phyloP scores from a whole-genome alignment of 1,140 invertebrate genomes.

The Meloidogyne floridensis region DNA sequence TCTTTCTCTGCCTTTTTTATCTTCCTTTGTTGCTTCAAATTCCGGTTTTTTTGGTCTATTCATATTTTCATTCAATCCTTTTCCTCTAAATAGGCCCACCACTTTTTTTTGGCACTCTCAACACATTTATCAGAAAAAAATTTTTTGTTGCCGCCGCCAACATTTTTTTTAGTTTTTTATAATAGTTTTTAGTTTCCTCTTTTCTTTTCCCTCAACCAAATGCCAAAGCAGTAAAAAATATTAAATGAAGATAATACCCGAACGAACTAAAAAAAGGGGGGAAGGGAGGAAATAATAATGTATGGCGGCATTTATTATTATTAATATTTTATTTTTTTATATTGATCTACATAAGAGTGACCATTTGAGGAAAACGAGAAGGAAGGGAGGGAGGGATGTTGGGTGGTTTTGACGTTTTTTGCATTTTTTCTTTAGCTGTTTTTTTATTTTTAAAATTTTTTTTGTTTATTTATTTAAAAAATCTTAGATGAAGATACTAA shows the following conservation, averaged over 20 bases:
- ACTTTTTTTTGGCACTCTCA: conserved; percentile 3
- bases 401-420: no score
- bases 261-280: not conserved
- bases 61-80: not conserved
- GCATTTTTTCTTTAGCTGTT: no score
- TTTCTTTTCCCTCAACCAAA: not conserved
- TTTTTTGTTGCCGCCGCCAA: not conserved
- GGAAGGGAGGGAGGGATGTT: no score
- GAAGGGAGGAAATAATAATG: no score
- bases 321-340: not conserved
- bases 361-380: no score
- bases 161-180: not conserved
- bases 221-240: not conserved
- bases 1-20: not conserved
- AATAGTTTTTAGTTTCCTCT: not conserved
- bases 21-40: conserved; percentile 6
- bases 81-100: not conserved
- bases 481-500: no score
- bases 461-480: no score
- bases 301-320: conserved; percentile 2
- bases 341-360: no score
- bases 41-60: not conserved
- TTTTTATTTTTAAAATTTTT: no score
- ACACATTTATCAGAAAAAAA: not conserved
- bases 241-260: not conserved